Percentiles rank a stretch among this genome's conserved stretches.
Evolutionary conservation across 2,113 vertebrate species (phyloP).

Genomic region (Phrynosoma platyrhinos): DNA sequence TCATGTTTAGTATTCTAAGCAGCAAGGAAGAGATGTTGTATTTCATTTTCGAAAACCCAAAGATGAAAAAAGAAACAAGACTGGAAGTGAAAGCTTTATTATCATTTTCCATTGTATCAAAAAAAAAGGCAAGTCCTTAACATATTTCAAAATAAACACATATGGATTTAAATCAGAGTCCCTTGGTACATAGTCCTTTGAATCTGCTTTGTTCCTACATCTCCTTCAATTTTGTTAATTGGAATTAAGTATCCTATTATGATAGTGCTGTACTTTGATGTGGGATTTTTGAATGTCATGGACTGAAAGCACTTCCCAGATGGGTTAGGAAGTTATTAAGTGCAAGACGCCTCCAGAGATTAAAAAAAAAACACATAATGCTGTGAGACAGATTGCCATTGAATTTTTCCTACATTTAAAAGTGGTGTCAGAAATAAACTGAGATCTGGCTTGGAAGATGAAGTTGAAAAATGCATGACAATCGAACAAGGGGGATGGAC

Average conservation of each 20-base stretch:
- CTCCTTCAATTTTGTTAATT: conserved; percentile 55
- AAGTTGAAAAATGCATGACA: background rate
- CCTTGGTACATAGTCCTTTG: conserved; percentile 2
- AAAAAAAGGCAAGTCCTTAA: background rate
- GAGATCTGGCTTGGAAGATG: background rate
- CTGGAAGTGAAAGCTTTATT: conserved; percentile 35
- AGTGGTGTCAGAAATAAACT: background rate
- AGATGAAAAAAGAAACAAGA: conserved; percentile 11
- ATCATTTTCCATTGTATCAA: conserved; percentile 1
- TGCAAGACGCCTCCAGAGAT: conserved; percentile 46
- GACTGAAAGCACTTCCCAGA: conserved; percentile 52
- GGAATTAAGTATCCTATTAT: conserved; percentile 50
- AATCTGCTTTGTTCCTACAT: conserved; percentile 32
- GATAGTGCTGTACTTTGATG: conserved; percentile 59
- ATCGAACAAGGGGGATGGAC: background rate
- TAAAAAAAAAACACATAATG: conserved; percentile 40
- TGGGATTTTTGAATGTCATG: conserved; percentile 52
- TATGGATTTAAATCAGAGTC: background rate
- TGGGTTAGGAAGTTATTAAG: conserved; percentile 53
- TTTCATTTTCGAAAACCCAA: conserved; percentile 16
- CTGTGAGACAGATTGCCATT: conserved; percentile 38
- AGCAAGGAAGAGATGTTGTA: background rate
- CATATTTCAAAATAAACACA: conserved; percentile 22
- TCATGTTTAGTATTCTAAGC: background rate
- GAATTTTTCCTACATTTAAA: conserved; percentile 12